Evolutionary conservation across 2,888 invertebrate genomes (phyloP).

Genomic region (Heteropelma amictum): DNA sequence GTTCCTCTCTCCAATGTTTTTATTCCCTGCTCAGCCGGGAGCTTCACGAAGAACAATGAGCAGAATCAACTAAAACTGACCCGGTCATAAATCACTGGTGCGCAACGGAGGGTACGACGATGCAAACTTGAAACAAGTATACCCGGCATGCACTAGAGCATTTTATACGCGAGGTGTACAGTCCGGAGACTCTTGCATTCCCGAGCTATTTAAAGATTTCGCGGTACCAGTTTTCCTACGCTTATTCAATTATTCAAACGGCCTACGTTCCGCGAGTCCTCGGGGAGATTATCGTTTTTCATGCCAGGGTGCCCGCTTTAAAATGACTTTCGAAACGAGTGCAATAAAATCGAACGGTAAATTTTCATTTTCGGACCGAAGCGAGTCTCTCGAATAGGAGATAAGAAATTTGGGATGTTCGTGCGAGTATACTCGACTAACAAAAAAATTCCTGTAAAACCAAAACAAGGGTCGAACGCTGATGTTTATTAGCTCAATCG

Average conservation of each 20-base stretch:
- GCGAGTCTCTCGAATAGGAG: not conserved
- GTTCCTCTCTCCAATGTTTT: too few relatives aligned
- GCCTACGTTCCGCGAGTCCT: constrained; percentile 46
- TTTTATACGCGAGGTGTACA: constrained; percentile 5
- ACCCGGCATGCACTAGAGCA: not conserved
- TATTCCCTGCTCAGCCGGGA: not conserved
- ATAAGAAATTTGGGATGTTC: not conserved
- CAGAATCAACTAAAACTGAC: not conserved
- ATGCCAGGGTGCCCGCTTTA: not conserved
- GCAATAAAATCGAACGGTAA: too few relatives aligned
- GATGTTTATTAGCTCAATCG: constrained; percentile 27
- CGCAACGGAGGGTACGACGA: not conserved
- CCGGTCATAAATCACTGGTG: not conserved
- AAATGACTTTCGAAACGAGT: not conserved
- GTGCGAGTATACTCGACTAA: not conserved
- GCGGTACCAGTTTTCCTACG: constrained; percentile 40
- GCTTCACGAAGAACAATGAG: not conserved
- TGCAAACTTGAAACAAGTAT: constrained; percentile 30
- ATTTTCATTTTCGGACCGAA: not conserved
- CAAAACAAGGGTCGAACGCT: constrained; percentile 4
- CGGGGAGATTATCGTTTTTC: constrained; percentile 4
- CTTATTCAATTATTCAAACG: constrained; percentile 34
- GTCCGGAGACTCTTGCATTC: constrained; percentile 47
- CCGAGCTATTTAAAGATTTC: constrained; percentile 60
- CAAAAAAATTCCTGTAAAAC: not conserved